Conservation (phyloP, 2,797 vertebrate genomes). For the Lagorchestes hirsutus region DNA sequence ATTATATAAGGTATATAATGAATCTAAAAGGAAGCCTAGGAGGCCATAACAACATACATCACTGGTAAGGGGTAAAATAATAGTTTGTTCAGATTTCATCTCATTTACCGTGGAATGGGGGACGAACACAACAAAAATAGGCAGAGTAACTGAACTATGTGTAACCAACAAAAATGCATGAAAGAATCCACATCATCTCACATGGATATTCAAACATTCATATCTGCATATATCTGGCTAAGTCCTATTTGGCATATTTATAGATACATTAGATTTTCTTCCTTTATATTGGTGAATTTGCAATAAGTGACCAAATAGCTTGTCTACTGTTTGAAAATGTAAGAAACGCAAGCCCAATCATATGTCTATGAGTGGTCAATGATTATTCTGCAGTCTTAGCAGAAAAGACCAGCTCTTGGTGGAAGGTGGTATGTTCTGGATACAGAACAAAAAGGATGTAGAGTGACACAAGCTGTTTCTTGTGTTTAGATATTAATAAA, state of each 20-base stretch:
- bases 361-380: background rate
- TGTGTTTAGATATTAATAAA: background rate
- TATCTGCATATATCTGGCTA: background rate
- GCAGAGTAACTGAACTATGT: background rate
- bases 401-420: background rate
- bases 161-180: background rate
- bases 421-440: background rate
- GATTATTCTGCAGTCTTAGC: background rate
- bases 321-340: background rate
- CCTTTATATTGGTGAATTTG: background rate
- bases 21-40: background rate
- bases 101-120: background rate
- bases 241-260: background rate
- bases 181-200: background rate
- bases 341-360: background rate
- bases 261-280: background rate
- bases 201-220: background rate
- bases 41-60: background rate
- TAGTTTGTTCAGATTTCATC: background rate
- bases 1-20: background rate
- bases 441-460: background rate
- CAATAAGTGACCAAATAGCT: background rate
- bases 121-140: background rate
- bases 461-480: background rate
- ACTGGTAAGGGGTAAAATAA: background rate